These are phyloP conservation scores for Plemyria rubiginata DNA, from an alignment of 2,888 invertebrate genomes.

Conservation along the genomic window DNA sequence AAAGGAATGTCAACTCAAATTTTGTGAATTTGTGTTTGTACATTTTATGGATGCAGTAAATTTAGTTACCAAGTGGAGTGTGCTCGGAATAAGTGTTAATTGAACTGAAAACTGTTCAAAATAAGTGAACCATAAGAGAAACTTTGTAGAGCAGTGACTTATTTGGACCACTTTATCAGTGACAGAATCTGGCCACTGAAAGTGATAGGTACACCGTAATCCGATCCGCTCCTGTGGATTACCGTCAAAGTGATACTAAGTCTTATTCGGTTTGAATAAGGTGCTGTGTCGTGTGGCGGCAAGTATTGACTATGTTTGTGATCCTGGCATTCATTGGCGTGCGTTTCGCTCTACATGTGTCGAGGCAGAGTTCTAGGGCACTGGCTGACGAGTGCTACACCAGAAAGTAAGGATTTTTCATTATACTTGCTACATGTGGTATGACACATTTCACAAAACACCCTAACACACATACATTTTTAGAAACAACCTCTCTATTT, in stretches of 20 bases:
- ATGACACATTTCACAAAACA: constrained; percentile 22
- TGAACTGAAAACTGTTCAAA: not conserved
- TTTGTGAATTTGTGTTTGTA: constrained; percentile 6
- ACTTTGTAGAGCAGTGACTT: constrained; percentile 5
- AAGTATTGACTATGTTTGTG: constrained; percentile 70
- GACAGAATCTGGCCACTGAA: constrained; percentile 11
- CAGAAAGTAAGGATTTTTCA: constrained; percentile 64
- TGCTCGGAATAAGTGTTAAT: not conserved
- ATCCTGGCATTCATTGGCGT: constrained; percentile 79
- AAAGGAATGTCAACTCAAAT: not conserved
- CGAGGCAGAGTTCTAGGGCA: constrained; percentile 74
- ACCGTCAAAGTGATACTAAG: constrained; percentile 28
- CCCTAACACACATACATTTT: not conserved
- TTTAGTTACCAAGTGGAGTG: not conserved
- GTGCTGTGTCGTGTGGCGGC: constrained; percentile 47
- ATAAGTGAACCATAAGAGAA: constrained; percentile 2
- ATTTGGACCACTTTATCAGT: constrained; percentile 15
- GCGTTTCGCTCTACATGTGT: constrained; percentile 77
- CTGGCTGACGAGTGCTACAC: constrained; percentile 81
- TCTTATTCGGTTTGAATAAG: constrained; percentile 31
- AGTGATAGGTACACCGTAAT: constrained; percentile 8
- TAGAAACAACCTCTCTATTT: no score
- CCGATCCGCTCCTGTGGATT: constrained; percentile 1
- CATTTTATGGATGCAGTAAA: constrained; percentile 17
- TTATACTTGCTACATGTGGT: constrained; percentile 45